Base-by-base conservation (phyloP, 2,113 vertebrate species). In the Vireo altiloquus region DNA sequence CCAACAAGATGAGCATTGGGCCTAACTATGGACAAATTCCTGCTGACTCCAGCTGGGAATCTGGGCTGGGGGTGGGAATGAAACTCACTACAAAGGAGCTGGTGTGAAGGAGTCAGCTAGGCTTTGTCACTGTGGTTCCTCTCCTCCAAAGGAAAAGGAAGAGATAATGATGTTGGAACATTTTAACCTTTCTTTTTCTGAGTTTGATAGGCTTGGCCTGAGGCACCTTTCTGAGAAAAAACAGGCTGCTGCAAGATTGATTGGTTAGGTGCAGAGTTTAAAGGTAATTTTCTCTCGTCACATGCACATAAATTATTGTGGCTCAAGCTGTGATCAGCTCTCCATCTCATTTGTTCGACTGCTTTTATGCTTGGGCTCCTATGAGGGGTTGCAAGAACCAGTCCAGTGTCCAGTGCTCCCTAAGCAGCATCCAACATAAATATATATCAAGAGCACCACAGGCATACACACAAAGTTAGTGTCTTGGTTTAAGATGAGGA, bases 261-360 rank as follows among this genome's bases (percentile, higher is more conserved):
- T 86, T 96, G 82, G 92, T 78, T 85, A 69, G 95, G 89, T 90
- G 61, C 87, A 89, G 84, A 95, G 90, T 96, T 97, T 96, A 95
- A 96, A 96, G 90, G 96, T 95, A 96, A 96, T 95, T 97, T 97
- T 96, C 95, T 92, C 87, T 89, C 90, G 93, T 97, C 96, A 96
- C 92, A 89, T 87, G 96, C 93, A 96, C 79, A 96, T 95, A 95
- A 97, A 97, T 95, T 97, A 95, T 90, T 75, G 59, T 92, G 92
- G 89, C 80, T 95, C 89, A 89, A 95, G 90, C 87, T 95, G 82
- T 8, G 66, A 89, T 87, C 77, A 93, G 85, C 83, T 95, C 92
- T 76, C 82, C 11, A 20, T 91, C 82, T 82, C 78, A 57, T 70
- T 94, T 76, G 54, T 95, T 96, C 5, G 0, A 56, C 54, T 87